These are phyloP conservation scores for Hedychridium roseum DNA, from an alignment of 2,888 invertebrate species.

Conservation along the genomic window DNA sequence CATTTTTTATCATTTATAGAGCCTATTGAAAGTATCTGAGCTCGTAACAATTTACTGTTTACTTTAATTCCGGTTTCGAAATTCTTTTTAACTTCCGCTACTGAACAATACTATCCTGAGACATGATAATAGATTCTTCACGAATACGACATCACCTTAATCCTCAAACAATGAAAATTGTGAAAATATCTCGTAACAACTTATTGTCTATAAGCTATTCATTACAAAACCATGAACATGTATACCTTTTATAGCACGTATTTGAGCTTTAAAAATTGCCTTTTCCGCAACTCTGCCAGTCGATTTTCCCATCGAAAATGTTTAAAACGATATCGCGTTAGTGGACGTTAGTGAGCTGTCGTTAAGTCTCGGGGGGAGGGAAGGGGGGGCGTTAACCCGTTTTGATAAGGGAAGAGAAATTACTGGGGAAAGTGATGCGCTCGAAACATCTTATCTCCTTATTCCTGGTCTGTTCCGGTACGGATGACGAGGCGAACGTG, in stretches of 20 bases:
- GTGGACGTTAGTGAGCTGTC: too few species aligned
- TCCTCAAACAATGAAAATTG: too few species aligned
- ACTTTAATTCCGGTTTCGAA: too few species aligned
- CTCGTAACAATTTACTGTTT: too few species aligned
- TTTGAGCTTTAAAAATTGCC: not conserved
- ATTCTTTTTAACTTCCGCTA: too few species aligned
- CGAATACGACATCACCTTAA: too few species aligned
- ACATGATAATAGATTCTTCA: too few species aligned
- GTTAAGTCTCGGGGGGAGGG: too few species aligned
- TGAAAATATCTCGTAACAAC: not conserved
- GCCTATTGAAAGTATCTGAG: too few species aligned
- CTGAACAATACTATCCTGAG: too few species aligned
- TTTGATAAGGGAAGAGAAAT: conserved; percentile 37
- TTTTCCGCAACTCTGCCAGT: not conserved
- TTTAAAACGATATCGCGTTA: not conserved
- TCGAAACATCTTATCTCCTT: conserved; percentile 39
- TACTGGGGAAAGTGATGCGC: conserved; percentile 19
- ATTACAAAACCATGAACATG: not conserved
- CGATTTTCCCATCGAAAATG: not conserved
- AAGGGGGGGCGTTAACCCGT: not conserved
- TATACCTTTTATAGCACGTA: not conserved
- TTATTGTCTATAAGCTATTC: not conserved
- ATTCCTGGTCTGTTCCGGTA: conserved; percentile 15
- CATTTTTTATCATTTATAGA: too few species aligned
- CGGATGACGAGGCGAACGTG: conserved; percentile 40